These are phyloP conservation scores for Calliopsis andreniformis DNA, from an alignment of 1,140 invertebrate genomes.

Conservation along the genomic window DNA sequence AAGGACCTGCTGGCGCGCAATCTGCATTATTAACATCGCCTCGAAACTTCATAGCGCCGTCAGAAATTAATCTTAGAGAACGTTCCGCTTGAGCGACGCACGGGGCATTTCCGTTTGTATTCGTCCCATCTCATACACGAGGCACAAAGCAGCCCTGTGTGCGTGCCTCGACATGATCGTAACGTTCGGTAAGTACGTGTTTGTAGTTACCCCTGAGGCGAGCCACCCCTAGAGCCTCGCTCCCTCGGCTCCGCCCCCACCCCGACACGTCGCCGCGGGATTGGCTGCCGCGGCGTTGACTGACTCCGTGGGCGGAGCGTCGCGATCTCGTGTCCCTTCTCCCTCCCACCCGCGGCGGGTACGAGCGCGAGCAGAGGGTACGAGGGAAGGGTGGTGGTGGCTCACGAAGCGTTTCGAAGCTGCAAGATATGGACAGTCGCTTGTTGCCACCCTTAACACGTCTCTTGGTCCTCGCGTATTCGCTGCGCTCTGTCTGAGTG, in stretches of 20 bases:
- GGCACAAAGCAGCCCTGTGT: slow-evolving; percentile 13
- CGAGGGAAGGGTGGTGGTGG: too few species aligned
- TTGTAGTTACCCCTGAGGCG: slow-evolving; percentile 81
- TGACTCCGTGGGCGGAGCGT: slow-evolving; percentile 73
- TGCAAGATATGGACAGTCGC: slow-evolving; percentile 61
- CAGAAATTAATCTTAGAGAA: slow-evolving; percentile 10
- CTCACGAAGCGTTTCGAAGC: slow-evolving; percentile 39
- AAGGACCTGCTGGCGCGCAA: too few species aligned
- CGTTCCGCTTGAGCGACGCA: background rate
- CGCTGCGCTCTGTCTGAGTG: background rate
- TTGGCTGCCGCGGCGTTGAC: slow-evolving; percentile 72
- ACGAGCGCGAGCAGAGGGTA: slow-evolving; percentile 18
- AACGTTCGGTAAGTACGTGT: slow-evolving; percentile 80
- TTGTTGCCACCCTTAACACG: slow-evolving; percentile 56
- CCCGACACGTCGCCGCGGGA: slow-evolving; percentile 65
- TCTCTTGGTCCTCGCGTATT: slow-evolving; percentile 10
- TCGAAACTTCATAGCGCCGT: background rate
- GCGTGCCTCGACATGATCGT: slow-evolving; percentile 72
- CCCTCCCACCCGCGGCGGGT: slow-evolving; percentile 5
- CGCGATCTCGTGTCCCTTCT: slow-evolving; percentile 36
- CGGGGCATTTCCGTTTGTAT: background rate
- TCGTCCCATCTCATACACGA: slow-evolving; percentile 4
- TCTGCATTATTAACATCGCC: background rate
- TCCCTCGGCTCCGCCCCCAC: slow-evolving; percentile 71
- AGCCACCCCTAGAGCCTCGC: slow-evolving; percentile 70